Evolutionary conservation across 37 sponge, comb jelly and placozoan genomes (phyloP), one percentile per base, ranked within the genome.

Genomic region (Geodia barretti): DNA sequence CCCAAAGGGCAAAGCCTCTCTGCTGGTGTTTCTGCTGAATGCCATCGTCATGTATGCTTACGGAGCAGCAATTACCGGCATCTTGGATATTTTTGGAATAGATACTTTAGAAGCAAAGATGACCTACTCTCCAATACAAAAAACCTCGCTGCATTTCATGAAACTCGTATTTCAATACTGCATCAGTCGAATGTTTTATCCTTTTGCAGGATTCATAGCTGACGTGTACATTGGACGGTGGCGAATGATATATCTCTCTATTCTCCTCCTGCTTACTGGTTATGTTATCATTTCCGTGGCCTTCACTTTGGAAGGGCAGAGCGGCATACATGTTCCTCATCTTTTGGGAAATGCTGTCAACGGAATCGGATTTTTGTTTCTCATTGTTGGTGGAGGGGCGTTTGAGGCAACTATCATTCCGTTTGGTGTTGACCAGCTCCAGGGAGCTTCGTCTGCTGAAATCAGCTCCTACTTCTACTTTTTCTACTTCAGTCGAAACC

Each of bases 401-500:
- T 54, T 86, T 61, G 73, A 86, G 36, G 54, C 80, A 8, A 79
- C 72, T 29, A 64, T 64, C 0, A 86, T 86, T 60, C 73, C 86
- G 26, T 79, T 86, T 31, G 80, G 79, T 21, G 66, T 64, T 3
- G 79, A 86, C 39, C 86, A 86, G 74, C 72, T 86, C 32, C 85
- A 84, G 25, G 79, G 86, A 8, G 72, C 74, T 31, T 79, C 86
- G 38, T 73, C 79, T 28, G 86, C 78, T 24, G 73, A 86, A 54
- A 72, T 86, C 14, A 86, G 86, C 40, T 72, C 79, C 14, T 78
- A 78, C 33, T 73, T 86, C 54, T 73, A 60, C n/a, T 86, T 73
- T 73, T 86, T 73, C 35, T 78, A 73, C 28, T 73, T 78, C 26
- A 43, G 59, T 36, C 26, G 60, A 21, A 33, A 86, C 21, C 37